Base-by-base conservation (phyloP, 2,888 invertebrate genomes). In the Apotomis betuletana region DNA sequence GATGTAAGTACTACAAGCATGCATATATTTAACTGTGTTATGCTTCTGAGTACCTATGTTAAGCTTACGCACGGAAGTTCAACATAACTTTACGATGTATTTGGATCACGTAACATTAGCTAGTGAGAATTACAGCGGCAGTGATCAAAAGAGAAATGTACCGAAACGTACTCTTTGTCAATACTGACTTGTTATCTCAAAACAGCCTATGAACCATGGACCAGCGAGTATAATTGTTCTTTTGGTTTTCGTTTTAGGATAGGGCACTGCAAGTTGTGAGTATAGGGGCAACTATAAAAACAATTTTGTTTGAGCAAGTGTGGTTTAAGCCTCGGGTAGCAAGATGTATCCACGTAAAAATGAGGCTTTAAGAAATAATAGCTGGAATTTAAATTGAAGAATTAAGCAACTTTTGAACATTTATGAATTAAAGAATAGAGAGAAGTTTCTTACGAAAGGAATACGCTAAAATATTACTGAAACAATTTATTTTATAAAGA, bases 271-370 rank as follows among this genome's bases (percentile, higher is more conserved):
- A 75, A 36, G 12, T 75, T 74, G 74, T 75, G 78, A 79, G 86
- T 83, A 81, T 84, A 84, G 83, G 83, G 80, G 80, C 80, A 79
- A 81, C 83, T 85, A 85, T 87, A 84, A 85, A 82, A 85, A 81
- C 79, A 78, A 74, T 75, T 60, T 65, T 90, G 84, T 89, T 89
- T 89, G 85, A 57, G 72, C 88, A 89, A 87, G 79, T 88, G 88
- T 88, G 88, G 78, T 87, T 86, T 77, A 79, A 75, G 75, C 78
- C 65, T 75, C 69, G 52, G 51, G 51, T 70, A 44, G 67, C 67
- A 70, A 70, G 59, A 59, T 49, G 52, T 60, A 44, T 49, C n/a
- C 51, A 61, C 61, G 54, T 4, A n/a, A 54, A 67, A 71, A 61
- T 61, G 4, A 61, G 61, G 8, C 13, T 49, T 64, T 46, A 36